phyloP scores from a whole-genome alignment of 1,140 invertebrate species.

The Eumaeus atala region DNA sequence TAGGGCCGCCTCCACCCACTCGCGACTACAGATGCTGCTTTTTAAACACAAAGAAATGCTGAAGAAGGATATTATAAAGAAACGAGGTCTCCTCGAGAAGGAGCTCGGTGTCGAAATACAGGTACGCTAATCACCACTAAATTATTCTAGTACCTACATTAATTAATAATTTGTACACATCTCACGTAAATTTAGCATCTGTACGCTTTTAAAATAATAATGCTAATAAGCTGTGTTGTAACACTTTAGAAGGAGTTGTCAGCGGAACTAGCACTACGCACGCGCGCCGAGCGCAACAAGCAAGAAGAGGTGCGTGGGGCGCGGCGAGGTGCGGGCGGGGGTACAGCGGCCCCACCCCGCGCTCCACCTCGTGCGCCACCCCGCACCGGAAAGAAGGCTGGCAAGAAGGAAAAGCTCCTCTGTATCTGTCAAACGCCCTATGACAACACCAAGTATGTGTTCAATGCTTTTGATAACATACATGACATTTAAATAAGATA shows the following conservation, averaged over 20 bases:
- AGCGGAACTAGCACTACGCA: conserved; percentile 78
- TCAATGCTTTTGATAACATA: no score
- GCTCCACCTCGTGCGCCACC: conserved; percentile 20
- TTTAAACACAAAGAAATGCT: conserved; percentile 92
- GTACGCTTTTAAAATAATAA: no score
- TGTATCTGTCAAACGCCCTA: conserved; percentile 96
- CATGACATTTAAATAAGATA: no score
- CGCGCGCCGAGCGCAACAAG: conserved; percentile 81
- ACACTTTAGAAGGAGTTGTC: conserved; percentile 80
- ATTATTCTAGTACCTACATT: neutral
- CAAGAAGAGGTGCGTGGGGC: conserved; percentile 79
- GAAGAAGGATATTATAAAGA: conserved; percentile 95
- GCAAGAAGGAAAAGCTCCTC: conserved; percentile 89
- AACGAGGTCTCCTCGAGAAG: conserved; percentile 91
- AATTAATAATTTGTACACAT: no score
- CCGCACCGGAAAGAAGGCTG: conserved; percentile 44
- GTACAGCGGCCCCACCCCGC: conserved; percentile 35
- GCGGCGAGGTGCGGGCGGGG: conserved; percentile 22
- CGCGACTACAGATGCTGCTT: conserved; percentile 79
- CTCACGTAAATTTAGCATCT: no score
- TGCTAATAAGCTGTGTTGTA: no score
- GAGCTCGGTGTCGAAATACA: conserved; percentile 93
- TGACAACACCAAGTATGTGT: conserved; percentile 91
- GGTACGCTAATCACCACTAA: conserved; percentile 74
- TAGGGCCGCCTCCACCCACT: conserved; percentile 55